Evolutionary conservation across 2,888 invertebrate genomes (phyloP).

Genomic region (Erebia epiphron): DNA sequence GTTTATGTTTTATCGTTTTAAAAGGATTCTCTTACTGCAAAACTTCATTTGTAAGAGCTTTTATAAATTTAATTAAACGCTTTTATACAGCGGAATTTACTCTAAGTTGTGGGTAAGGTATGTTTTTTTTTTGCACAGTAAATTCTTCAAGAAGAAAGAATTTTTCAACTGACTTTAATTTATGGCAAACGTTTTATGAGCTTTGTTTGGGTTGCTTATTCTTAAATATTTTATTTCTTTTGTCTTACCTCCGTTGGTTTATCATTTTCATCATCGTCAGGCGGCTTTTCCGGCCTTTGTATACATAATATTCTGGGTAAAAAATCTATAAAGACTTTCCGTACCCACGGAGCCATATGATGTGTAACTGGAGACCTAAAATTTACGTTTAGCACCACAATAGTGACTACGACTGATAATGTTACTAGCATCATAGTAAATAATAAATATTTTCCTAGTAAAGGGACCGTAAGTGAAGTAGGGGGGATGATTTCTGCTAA

Average conservation of each 20-base stretch:
- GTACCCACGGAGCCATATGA: constrained; percentile 95
- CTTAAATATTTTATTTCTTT: not conserved
- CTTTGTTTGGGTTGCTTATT: not conserved
- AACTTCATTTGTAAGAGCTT: constrained; percentile 65
- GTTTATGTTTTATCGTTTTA: constrained; percentile 61
- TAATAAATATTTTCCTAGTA: constrained; percentile 95
- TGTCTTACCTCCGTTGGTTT: constrained; percentile 78
- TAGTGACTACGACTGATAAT: constrained; percentile 95
- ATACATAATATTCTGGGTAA: constrained; percentile 94
- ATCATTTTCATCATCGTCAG: constrained; percentile 83
- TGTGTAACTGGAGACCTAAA: constrained; percentile 96
- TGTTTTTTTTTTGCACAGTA: not conserved
- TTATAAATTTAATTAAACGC: constrained; percentile 71
- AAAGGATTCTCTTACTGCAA: constrained; percentile 57
- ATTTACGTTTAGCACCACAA: constrained; percentile 96
- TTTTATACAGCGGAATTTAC: constrained; percentile 24
- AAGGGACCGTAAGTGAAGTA: constrained; percentile 95
- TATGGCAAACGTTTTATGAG: not conserved
- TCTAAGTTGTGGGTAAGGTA: not conserved
- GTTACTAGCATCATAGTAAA: constrained; percentile 98
- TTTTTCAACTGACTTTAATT: constrained; percentile 10
- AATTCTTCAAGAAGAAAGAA: constrained; percentile 6
- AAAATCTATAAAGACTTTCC: constrained; percentile 92
- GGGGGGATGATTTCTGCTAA: constrained; percentile 97
- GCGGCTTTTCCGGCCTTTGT: constrained; percentile 92